These are phyloP conservation scores for Sebastes cheni DNA, from an alignment of 2,797 vertebrate genomes.

Conservation along the genomic window DNA sequence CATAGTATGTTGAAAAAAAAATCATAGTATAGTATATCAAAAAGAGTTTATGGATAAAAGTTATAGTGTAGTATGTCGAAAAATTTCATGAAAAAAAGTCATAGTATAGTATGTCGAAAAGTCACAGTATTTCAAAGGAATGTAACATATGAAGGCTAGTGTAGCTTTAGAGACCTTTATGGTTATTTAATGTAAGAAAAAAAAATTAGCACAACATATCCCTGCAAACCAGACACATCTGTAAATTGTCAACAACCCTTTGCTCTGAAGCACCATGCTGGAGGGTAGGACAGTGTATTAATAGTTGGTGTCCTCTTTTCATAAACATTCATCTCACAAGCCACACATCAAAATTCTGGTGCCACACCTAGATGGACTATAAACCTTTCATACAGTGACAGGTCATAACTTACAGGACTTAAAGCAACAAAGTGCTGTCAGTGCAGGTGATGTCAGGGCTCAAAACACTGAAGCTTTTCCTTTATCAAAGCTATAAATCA, in stretches of 20 bases:
- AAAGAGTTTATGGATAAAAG: no score
- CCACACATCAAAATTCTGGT: constrained; percentile 59
- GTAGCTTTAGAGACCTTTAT: neutral
- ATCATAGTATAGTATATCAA: no score
- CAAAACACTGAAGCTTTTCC: constrained; percentile 59
- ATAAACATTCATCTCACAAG: constrained; percentile 39
- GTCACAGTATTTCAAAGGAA: neutral
- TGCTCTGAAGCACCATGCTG: neutral
- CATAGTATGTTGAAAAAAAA: no score
- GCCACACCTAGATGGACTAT: constrained; percentile 51
- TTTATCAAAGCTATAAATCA: constrained; percentile 76
- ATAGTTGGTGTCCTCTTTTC: constrained; percentile 26
- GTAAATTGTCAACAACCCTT: neutral
- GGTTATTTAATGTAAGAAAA: neutral
- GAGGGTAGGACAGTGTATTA: neutral
- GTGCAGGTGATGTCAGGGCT: constrained; percentile 61
- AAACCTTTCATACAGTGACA: constrained; percentile 69
- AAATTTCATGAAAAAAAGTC: no score
- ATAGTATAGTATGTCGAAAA: no score
- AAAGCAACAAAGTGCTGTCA: constrained; percentile 59
- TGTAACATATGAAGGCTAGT: neutral
- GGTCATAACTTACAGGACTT: constrained; percentile 69
- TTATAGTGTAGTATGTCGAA: no score
- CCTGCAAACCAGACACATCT: neutral
- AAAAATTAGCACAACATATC: neutral